Base-by-base conservation (phyloP, 2,888 invertebrate species). In the Lottia scabra region DNA sequence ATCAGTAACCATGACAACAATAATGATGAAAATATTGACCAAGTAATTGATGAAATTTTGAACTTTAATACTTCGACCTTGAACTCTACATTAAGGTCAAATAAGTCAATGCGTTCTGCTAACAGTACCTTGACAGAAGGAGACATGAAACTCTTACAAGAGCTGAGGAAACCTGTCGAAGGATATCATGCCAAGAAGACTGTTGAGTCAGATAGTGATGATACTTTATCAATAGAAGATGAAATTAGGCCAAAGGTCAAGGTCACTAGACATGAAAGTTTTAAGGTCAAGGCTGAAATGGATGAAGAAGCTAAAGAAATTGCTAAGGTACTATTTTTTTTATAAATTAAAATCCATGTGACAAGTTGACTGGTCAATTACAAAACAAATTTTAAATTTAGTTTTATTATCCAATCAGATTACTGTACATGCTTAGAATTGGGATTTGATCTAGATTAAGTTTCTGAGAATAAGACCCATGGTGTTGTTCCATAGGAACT, bases 11-110 rank as follows among this genome's bases (percentile, higher is more conserved):
- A 19, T 23, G 23, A 19, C 19, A 56, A 56, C 23, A 23, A 56
- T 8, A 12, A 23, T 5, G 79, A 83, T 62, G 81, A 83, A 27
- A 81, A 85, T 48, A 80, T 87, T 46, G 81, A 85, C 68, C 82
- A 83, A 44, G 84, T 82, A n/a, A 85, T 87, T 69, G 84, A 87
- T 63, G 88, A 88, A 72, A 88, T 88, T 46, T 74, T 88, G 19
- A 85, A 79, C 63, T 79, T 80, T 56, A 84, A 83, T 12, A 71
- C 78, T 26, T 76, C 82, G 1, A 80, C 80, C 19, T 67, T 78
- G 26, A 75, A 74, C 16, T 84, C 83, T 0, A 82, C 81, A 6
- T 66, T 80, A 2, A 79, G 70, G 68, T 80, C 82, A 10, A 77
- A 77, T 71, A 69, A 65, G 70, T 69, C 68, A 67, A 10, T 70